Evolutionary conservation across 2,797 vertebrate genomes (phyloP), one percentile per base, ranked within the genome.

Genomic region (Rhabdomys pumilio): DNA sequence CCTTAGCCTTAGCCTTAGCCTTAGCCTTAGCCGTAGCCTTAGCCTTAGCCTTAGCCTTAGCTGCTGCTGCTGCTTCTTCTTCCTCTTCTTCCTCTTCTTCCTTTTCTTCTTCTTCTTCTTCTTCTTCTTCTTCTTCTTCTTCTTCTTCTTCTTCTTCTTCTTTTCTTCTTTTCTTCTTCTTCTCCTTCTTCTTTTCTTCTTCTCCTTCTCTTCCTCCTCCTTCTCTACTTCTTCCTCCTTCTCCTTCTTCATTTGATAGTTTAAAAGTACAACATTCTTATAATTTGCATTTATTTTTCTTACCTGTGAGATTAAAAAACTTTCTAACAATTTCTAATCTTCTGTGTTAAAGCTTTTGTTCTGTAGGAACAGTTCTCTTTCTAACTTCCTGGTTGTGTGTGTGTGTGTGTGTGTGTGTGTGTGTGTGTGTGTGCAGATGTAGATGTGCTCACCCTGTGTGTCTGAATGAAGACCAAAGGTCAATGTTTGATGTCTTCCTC

Each of bases 231-330:
- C 10, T 3, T 11, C 3, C 10, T 63, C 6, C 10, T 11, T 3
- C 10, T 22, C 19, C 26, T 26, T 6, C 44, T 92, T 92, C 73
- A 94, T 83, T 94, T 83, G 24, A 82, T 65, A 87, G 88, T 44
- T 91, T 82, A 91, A 96, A 83, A 86, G 81, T 61, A 84, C 50
- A 50, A 65, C 31, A 4, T 72, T 53, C 24, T 80, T 91, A 92
- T 87, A 72, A 95, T 96, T 96, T 89, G 89, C 77, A 92, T 96
- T 88, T 97, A 77, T 94, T 73, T 91, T 29, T 24, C 57, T 86
- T 1, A n/a, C n/a, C 75, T 57, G 31, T 88, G 95, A 79, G 67
- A 80, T 6, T 31, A 89, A 86, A 89, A 95, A 85, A 75, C 72
- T 90, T 97, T 89, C 93, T 79, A 90, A 96, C 92, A 92, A 90